Base-by-base conservation (phyloP, 2,113 vertebrate genomes). In the Trogon surrucura region DNA sequence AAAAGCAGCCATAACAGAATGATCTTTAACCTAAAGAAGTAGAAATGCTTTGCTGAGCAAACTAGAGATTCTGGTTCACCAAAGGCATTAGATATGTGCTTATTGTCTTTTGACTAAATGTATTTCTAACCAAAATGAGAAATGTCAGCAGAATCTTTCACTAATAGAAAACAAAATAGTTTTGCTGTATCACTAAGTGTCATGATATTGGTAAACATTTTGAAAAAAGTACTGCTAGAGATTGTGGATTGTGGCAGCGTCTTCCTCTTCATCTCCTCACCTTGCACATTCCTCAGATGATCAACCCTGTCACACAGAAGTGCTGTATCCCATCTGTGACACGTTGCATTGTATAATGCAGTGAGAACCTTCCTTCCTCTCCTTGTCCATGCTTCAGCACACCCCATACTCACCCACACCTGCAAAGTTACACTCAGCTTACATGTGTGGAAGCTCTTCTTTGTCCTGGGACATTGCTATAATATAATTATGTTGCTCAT, bases 11-110 rank as follows among this genome's bases (percentile, higher is more conserved):
- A 62, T 80, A 80, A 80, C 9, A 79, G 48, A 89, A 77, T 88
- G 67, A 83, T 95, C 70, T 91, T 94, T 91, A 93, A 80, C 93
- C 75, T 8, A 11, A 85, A 85, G n/a, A 82, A 88, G 56, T 1
- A 83, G 69, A 73, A 88, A 83, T 67, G 48, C 34, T 88, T 90
- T 92, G 56, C 65, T 60, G 54, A 91, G 65, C 34, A 34, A 93
- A 58, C 50, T 81, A 13, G 23, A 64, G 45, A 48, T 64, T 72
- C 48, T 48, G 18, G 19, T 53, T 44, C 61, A 69, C n/a, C 16
- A 41, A 73, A 62, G 25, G 47, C 89, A 14, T 15, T 64, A 48
- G 8, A 5, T 64, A 32, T 70, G 41, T 93, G 13, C 30, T 36
- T 83, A 16, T 25, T 64, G 60, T 21, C 48, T 91, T 91, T 77